Evolutionary conservation across 2,797 vertebrate species (phyloP), one percentile per base, ranked within the genome.

Genomic region (Gastrophryne carolinensis): DNA sequence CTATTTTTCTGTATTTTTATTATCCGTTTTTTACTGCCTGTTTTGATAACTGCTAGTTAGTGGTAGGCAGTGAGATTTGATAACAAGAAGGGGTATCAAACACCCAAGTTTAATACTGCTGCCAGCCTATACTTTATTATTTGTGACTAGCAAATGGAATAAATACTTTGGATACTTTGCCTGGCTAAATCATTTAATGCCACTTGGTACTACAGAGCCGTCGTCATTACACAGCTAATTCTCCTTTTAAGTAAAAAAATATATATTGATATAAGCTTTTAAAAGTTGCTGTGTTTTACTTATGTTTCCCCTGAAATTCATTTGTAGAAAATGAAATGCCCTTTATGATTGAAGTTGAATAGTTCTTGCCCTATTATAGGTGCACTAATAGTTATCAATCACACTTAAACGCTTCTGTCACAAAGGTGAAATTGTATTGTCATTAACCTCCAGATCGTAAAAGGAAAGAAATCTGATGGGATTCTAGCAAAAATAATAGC

Each of bases 361-460:
- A 12, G 75, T 66, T 61, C 61, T 58, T 21, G 17, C 54, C 41
- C 60, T 32, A 65, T 73, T 65, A 73, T 41, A 15, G 41, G 47
- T 54, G 49, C 68, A 66, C 66, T 72, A 78, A 26, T 44, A 8
- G 21, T 41, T 41, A 64, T 72, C 64, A 72, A 60, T 64, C 68
- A 66, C 53, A 72, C 67, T 71, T 72, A 71, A 34, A 63, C 37
- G 30, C 32, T 60, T 66, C 61, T 58, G 65, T 78, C 75, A 72
- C 21, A 66, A 47, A 60, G 32, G 21, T 58, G 41, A 72, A 56
- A 78, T 57, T 78, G 60, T 77, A 64, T 78, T 66, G 39, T 71
- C 68, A 72, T 78, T 78, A 72, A 66, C 75, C 68, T 78, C 70
- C 44, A 50, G 32, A 60, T 52, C 49, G 26, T 72, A 52, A 65